Conservation (phyloP, 2,113 vertebrate genomes). For the Mesoclemmys tuberculata region DNA sequence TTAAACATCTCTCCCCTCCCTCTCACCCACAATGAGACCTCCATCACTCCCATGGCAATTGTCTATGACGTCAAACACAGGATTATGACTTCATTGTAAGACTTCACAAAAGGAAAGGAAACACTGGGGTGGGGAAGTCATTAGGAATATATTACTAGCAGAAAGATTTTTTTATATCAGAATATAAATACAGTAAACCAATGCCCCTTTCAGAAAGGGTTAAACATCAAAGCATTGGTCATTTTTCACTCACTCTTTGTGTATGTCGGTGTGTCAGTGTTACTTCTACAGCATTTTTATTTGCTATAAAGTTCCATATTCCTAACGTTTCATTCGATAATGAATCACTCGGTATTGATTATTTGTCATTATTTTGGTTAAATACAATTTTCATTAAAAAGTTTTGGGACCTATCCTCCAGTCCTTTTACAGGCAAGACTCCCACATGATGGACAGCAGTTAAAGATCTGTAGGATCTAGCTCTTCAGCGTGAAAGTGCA, state of each 20-base stretch:
- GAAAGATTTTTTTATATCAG: not conserved
- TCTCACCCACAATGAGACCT: not conserved
- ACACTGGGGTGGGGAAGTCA: not conserved
- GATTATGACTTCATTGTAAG: not conserved
- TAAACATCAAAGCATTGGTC: conserved; percentile 5
- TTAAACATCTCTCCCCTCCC: not conserved
- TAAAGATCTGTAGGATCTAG: not conserved
- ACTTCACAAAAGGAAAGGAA: not conserved
- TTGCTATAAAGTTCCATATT: not conserved
- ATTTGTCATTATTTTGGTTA: conserved; percentile 7
- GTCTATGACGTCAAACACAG: not conserved
- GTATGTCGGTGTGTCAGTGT: conserved; percentile 19
- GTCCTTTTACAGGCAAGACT: not conserved
- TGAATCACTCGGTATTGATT: not conserved
- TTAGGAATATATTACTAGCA: not conserved
- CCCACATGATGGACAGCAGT: not conserved
- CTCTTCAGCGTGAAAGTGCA: not conserved
- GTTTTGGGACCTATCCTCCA: not conserved
- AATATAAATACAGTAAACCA: not conserved
- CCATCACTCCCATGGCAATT: not conserved
- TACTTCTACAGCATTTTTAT: conserved; percentile 27
- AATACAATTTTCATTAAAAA: not conserved
- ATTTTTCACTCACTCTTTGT: conserved; percentile 19
- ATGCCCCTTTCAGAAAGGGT: not conserved
- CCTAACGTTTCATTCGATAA: not conserved